A percentile compares a stretch with the other conserved stretches of the same genome.
Conservation (phyloP, 2,113 vertebrate species). For the Noctilio leporinus region DNA sequence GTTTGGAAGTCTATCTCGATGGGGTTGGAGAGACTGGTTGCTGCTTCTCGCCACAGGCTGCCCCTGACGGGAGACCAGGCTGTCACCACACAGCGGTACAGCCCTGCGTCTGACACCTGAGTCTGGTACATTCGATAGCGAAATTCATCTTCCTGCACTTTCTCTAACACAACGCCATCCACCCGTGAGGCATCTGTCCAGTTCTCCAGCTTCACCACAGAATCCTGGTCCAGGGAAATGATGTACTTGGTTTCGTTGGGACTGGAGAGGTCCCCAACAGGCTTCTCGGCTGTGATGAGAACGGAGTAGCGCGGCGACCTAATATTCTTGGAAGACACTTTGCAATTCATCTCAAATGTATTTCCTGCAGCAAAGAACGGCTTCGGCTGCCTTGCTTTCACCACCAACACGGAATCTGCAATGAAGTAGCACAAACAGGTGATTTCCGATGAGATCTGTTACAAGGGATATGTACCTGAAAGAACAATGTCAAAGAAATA, state of each 20-base stretch:
- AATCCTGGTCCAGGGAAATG: constrained; percentile 89
- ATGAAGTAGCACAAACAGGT: constrained; percentile 33
- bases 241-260: constrained; percentile 81
- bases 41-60: constrained; percentile 83
- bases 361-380: constrained; percentile 89
- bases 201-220: constrained; percentile 85
- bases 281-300: constrained; percentile 86
- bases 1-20: constrained; percentile 89
- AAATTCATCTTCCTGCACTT: constrained; percentile 88
- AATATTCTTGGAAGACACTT: constrained; percentile 85
- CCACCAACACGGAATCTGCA: constrained; percentile 80
- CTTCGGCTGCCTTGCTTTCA: constrained; percentile 83
- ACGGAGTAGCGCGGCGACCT: constrained; percentile 89
- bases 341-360: constrained; percentile 95
- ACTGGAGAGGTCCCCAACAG: constrained; percentile 50
- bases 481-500: background rate
- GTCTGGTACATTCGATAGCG: constrained; percentile 91
- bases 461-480: background rate
- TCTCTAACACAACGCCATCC: constrained; percentile 89
- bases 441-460: background rate
- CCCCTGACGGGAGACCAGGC: constrained; percentile 88
- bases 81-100: constrained; percentile 90
- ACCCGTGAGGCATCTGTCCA: constrained; percentile 84
- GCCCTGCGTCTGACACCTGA: constrained; percentile 88
- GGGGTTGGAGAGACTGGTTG: constrained; percentile 88